Percentiles rank a stretch among this genome's conserved stretches.
Evolutionary conservation across 2,797 vertebrate species (phyloP).

Genomic region (Natrix natrix): DNA sequence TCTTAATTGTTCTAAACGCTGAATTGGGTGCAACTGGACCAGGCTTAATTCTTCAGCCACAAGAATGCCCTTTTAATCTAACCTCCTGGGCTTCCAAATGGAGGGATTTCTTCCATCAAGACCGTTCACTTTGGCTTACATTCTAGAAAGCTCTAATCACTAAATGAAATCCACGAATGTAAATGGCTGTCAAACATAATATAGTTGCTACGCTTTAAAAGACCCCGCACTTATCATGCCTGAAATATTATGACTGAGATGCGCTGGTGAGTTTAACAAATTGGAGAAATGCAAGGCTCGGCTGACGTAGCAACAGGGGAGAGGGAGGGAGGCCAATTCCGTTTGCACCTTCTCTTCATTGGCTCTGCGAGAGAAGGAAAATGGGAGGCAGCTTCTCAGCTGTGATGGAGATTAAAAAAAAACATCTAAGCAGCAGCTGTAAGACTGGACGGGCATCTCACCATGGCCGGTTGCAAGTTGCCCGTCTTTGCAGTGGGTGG

Average conservation of each 20-base stretch:
- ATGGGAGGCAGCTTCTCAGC: background rate
- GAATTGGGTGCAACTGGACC: background rate
- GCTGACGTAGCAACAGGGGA: background rate
- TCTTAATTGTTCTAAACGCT: conserved; percentile 10
- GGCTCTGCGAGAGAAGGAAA: background rate
- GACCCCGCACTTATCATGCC: background rate
- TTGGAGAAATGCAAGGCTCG: background rate
- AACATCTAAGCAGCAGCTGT: background rate
- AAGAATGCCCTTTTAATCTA: background rate
- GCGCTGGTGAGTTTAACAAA: background rate
- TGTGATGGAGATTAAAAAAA: background rate
- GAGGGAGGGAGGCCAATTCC: background rate
- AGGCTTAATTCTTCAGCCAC: background rate
- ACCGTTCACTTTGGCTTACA: background rate
- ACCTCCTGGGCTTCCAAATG: conserved; percentile 12
- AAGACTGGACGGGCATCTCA: background rate
- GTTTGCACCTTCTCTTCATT: background rate
- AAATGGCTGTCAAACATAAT: conserved; percentile 12
- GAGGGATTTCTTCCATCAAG: background rate
- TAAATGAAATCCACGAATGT: conserved; percentile 21
- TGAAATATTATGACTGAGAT: background rate
- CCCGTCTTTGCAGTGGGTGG: background rate
- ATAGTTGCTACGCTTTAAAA: background rate
- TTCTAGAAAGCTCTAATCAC: conserved; percentile 12
- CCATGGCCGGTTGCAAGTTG: background rate